Conservation (phyloP, 2,888 invertebrate species). For the Argynnis bischoffii region DNA sequence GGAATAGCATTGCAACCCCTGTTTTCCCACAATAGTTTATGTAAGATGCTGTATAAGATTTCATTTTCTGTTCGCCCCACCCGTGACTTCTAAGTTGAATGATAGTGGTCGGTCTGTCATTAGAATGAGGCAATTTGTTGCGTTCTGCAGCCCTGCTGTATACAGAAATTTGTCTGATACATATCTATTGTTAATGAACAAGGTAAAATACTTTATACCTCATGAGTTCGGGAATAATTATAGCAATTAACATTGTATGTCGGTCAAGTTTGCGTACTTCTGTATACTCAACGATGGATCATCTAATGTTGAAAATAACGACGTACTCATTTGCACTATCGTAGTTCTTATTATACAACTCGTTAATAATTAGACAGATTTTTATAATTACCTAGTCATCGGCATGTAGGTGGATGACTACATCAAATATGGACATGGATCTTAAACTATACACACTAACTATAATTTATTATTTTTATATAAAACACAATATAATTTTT, state of each 20-base stretch:
- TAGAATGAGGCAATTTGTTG: constrained; percentile 68
- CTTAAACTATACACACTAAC: too few species aligned
- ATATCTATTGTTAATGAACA: constrained; percentile 17
- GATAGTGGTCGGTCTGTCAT: constrained; percentile 59
- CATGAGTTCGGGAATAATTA: constrained; percentile 16
- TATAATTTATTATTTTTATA: too few species aligned
- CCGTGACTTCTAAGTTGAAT: constrained; percentile 67
- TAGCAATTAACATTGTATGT: constrained; percentile 17
- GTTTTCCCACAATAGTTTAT: constrained; percentile 11
- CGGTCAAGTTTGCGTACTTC: constrained; percentile 10
- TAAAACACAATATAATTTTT: too few species aligned
- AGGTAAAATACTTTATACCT: constrained; percentile 19
- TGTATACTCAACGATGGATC: constrained; percentile 14
- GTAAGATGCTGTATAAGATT: constrained; percentile 29
- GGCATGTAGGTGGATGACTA: constrained; percentile 11
- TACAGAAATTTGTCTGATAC: constrained; percentile 23
- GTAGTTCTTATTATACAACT: background rate
- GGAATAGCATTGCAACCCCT: constrained; percentile 10
- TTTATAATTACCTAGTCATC: constrained; percentile 19
- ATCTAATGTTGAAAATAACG: constrained; percentile 5
- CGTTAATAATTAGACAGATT: too few species aligned
- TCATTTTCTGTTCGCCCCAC: constrained; percentile 69
- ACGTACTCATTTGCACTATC: background rate
- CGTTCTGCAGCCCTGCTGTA: constrained; percentile 50
- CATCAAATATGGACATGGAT: too few species aligned